A percentile compares a stretch with the other conserved stretches of the same genome.
phyloP scores from a whole-genome alignment of 2,113 vertebrate species.

The Sus scrofa region DNA sequence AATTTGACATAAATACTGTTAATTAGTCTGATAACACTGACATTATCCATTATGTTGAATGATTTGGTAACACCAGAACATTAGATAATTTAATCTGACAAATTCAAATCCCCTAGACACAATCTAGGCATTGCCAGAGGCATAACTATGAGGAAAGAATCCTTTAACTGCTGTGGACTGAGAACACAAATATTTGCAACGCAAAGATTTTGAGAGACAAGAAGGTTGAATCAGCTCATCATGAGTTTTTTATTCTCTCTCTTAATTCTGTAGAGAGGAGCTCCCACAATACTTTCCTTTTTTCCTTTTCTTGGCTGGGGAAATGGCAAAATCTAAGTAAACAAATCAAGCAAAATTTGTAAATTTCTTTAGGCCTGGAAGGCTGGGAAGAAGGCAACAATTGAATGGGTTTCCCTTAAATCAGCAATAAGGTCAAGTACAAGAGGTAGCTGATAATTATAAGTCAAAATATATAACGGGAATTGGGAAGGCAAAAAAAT shows the following conservation, averaged over 20 bases:
- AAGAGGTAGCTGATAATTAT: neutral
- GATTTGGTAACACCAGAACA: neutral
- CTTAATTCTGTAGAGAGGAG: neutral
- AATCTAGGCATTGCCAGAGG: neutral
- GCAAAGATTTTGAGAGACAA: neutral
- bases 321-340: neutral
- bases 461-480: neutral
- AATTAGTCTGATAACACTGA: neutral
- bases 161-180: neutral
- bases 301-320: neutral
- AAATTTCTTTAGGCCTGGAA: neutral
- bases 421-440: rapidly evolving
- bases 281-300: neutral
- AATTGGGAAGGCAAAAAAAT: neutral
- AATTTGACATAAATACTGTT: neutral
- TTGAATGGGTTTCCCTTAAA: neutral
- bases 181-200: neutral
- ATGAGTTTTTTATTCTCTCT: neutral
- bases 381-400: neutral
- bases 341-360: neutral
- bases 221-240: neutral
- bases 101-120: neutral
- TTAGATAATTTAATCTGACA: neutral
- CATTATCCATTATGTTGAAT: neutral
- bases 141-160: neutral